Evolutionary conservation across 2,888 invertebrate species (phyloP).

Genomic region (Lissonota sp.): DNA sequence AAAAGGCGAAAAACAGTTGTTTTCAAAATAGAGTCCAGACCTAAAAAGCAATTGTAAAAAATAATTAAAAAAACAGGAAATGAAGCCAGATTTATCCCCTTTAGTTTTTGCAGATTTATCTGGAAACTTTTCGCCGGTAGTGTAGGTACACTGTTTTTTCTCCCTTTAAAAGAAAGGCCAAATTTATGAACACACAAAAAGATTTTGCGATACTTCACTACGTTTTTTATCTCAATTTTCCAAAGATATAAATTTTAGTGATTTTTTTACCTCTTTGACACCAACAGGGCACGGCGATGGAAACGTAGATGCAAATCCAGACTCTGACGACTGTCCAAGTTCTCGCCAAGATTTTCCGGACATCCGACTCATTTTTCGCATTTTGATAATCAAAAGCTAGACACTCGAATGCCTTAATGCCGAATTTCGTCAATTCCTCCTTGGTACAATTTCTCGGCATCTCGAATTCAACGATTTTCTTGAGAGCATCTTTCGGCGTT

Average conservation of each 20-base stretch:
- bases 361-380: constrained; percentile 70
- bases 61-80: too few relatives aligned
- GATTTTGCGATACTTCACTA: neutral
- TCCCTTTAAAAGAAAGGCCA: too few relatives aligned
- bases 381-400: constrained; percentile 80
- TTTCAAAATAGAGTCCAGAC: too few relatives aligned
- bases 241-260: neutral
- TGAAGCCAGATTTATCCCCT: too few relatives aligned
- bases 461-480: constrained; percentile 80
- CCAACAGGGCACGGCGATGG: constrained; percentile 85
- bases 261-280: constrained; percentile 83
- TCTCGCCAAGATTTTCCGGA: constrained; percentile 73
- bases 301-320: constrained; percentile 83
- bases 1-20: too few relatives aligned
- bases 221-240: neutral
- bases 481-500: constrained; percentile 78
- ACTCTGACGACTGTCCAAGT: constrained; percentile 79
- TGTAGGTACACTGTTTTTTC: too few relatives aligned
- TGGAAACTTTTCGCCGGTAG: constrained; percentile 4
- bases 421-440: constrained; percentile 84
- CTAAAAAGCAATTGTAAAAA: too few relatives aligned
- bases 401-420: constrained; percentile 82
- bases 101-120: too few relatives aligned
- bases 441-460: constrained; percentile 84
- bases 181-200: neutral